These are phyloP conservation scores for Tympanuchus pallidicinctus DNA, from an alignment of 2,113 vertebrate genomes.

Conservation along the genomic window DNA sequence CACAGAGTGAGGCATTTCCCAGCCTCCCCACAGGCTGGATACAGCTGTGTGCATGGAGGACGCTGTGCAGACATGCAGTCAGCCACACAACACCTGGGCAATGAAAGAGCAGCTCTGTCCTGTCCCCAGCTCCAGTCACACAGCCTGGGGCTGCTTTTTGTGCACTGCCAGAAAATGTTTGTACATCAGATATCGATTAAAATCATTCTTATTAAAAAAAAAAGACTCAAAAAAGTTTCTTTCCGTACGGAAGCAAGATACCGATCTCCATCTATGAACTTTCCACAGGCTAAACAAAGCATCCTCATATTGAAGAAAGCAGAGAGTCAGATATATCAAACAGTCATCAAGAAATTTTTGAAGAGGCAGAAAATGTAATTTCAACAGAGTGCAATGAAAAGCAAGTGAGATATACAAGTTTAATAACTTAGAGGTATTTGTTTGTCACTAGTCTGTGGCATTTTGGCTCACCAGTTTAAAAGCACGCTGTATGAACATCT, in stretches of 20 bases:
- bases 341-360: constrained; percentile 43
- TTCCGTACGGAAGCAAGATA: constrained; percentile 7
- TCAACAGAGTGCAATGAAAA: constrained; percentile 5
- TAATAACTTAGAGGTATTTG: constrained; percentile 5
- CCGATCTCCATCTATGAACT: background rate
- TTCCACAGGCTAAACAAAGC: constrained; percentile 3
- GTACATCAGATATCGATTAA: background rate
- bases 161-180: background rate
- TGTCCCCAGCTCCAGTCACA: background rate
- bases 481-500: background rate
- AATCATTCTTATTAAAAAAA: background rate
- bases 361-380: constrained; percentile 14
- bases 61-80: background rate
- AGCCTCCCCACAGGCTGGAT: background rate
- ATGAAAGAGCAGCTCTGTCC: background rate
- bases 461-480: background rate
- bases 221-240: background rate
- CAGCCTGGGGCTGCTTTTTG: background rate
- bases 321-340: constrained; percentile 1
- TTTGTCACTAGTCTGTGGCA: background rate
- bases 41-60: accelerated
- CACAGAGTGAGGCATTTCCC: background rate
- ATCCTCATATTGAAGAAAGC: constrained; percentile 1
- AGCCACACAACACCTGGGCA: background rate
- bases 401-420: background rate